Evolutionary conservation across 2,888 invertebrate genomes (phyloP).

Genomic region (Caenorhabditis doughertyi): DNA sequence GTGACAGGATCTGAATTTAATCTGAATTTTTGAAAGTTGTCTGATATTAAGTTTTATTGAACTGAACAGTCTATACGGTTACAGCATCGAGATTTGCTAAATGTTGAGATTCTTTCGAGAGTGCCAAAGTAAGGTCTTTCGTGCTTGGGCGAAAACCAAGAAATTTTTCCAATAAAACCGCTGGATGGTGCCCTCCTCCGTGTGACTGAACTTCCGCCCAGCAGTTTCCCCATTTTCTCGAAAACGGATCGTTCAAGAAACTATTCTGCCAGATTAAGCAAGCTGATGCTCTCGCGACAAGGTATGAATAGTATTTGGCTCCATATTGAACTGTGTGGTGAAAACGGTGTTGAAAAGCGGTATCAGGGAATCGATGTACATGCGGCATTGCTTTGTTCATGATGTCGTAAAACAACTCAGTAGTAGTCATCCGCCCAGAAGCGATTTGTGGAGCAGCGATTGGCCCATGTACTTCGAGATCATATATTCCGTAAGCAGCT

Average conservation of each 20-base stretch:
- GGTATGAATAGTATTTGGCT: slow-evolving; percentile 97
- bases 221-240: slow-evolving; percentile 71
- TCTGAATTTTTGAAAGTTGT: not conserved
- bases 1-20: not conserved
- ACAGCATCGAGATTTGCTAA: slow-evolving; percentile 69
- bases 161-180: slow-evolving; percentile 73
- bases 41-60: not conserved
- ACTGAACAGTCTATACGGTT: slow-evolving; percentile 63
- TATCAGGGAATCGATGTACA: slow-evolving; percentile 65
- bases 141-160: slow-evolving; percentile 74
- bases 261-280: slow-evolving; percentile 78
- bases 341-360: slow-evolving; percentile 86
- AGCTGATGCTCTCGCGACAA: slow-evolving; percentile 87
- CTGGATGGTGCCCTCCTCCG: slow-evolving; percentile 80
- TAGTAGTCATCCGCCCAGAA: slow-evolving; percentile 71
- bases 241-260: slow-evolving; percentile 77
- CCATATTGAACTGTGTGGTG: slow-evolving; percentile 98
- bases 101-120: slow-evolving; percentile 65
- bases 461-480: slow-evolving; percentile 80
- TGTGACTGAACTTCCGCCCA: slow-evolving; percentile 82
- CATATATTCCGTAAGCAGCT: slow-evolving; percentile 83
- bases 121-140: slow-evolving; percentile 68
- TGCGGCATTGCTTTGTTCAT: slow-evolving; percentile 75
- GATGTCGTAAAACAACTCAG: slow-evolving; percentile 73
- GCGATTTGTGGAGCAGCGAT: slow-evolving; percentile 67